These are phyloP conservation scores for Sebastes melanostomus DNA, from an alignment of 2,797 vertebrate species.

Conservation along the genomic window DNA sequence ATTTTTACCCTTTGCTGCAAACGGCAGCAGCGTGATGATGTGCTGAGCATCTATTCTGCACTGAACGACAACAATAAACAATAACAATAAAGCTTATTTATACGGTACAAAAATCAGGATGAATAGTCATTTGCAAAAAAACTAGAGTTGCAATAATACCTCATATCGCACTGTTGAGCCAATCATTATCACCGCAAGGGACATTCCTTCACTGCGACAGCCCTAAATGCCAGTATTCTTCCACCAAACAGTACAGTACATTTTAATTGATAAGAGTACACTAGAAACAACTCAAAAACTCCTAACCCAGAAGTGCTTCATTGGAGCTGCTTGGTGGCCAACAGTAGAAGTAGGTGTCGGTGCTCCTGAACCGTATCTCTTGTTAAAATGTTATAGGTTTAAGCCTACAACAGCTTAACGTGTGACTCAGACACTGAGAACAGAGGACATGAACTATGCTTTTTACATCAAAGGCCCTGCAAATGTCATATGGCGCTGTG, in stretches of 20 bases:
- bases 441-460: background rate
- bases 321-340: background rate
- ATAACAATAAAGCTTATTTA: no score
- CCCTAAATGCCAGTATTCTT: background rate
- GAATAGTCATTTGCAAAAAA: no score
- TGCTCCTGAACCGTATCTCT: background rate
- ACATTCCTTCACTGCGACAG: no score
- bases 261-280: background rate
- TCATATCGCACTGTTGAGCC: no score
- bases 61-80: no score
- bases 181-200: no score
- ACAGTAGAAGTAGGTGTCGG: background rate
- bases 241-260: background rate
- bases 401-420: background rate
- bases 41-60: no score
- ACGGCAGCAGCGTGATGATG: no score
- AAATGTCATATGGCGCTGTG: slow-evolving; percentile 17
- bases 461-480: slow-evolving; percentile 8
- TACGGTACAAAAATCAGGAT: no score
- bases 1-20: no score
- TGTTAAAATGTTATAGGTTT: background rate
- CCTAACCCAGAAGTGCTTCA: background rate
- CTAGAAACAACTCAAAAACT: background rate
- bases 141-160: no score
- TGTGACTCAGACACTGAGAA: background rate